A percentile compares a stretch with the other conserved stretches of the same genome.
Evolutionary conservation across 2,888 invertebrate species (phyloP).

Genomic region (Trissoscelio sp.): DNA sequence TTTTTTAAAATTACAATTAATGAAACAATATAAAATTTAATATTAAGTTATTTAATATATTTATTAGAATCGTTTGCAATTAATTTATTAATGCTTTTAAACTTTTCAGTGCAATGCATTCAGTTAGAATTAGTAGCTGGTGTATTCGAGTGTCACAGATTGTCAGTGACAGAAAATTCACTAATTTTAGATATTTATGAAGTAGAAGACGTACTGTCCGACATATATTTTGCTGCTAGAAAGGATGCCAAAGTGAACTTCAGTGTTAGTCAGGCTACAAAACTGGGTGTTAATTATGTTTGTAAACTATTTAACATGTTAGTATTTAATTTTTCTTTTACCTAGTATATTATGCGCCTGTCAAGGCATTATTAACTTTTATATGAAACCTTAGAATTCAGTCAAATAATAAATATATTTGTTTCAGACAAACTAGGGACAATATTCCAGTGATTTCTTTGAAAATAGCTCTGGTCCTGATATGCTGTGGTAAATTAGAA

Average conservation of each 20-base stretch:
- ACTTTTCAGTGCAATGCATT: conserved; percentile 84
- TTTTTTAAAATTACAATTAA: too few species aligned
- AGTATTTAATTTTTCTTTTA: conserved; percentile 70
- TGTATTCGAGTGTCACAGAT: conserved; percentile 89
- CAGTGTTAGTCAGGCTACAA: conserved; percentile 87
- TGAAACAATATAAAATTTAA: too few species aligned
- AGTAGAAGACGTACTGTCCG: conserved; percentile 89
- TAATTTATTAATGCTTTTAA: too few species aligned
- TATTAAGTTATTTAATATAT: too few species aligned
- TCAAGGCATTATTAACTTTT: too few species aligned
- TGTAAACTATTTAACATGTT: conserved; percentile 89
- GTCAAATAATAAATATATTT: too few species aligned
- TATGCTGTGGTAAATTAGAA: conserved; percentile 87
- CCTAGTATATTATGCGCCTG: too few species aligned
- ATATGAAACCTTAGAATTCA: too few species aligned
- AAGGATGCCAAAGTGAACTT: conserved; percentile 87
- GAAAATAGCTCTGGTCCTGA: conserved; percentile 87
- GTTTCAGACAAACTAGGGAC: conserved; percentile 86
- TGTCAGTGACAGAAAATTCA: conserved; percentile 88
- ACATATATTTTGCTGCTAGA: conserved; percentile 89
- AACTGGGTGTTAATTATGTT: conserved; percentile 87
- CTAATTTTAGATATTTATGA: conserved; percentile 88
- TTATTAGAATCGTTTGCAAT: too few species aligned
- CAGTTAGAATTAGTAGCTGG: conserved; percentile 86
- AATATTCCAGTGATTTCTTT: conserved; percentile 88